Conservation (phyloP, 2,888 invertebrate species). For the Caradrina kadenii region DNA sequence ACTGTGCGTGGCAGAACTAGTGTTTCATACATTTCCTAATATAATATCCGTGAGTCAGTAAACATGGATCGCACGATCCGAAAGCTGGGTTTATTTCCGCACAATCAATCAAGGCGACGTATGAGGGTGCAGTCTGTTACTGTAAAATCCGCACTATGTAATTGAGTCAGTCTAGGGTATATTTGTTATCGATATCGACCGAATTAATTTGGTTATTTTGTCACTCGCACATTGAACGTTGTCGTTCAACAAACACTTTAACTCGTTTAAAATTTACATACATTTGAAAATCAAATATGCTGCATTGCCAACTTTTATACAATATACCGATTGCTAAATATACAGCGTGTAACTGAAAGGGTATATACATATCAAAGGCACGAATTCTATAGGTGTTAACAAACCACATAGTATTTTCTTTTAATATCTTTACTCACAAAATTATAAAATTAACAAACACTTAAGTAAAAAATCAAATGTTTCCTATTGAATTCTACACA, state of each 20-base stretch:
- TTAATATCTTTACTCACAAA: too few species aligned
- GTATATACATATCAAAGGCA: too few species aligned
- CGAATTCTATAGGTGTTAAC: too few species aligned
- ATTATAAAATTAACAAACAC: too few species aligned
- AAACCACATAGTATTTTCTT: too few species aligned
- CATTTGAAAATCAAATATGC: slow-evolving; percentile 81
- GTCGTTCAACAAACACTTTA: slow-evolving; percentile 79
- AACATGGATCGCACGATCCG: slow-evolving; percentile 65
- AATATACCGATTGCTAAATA: slow-evolving; percentile 70
- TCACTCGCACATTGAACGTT: slow-evolving; percentile 74
- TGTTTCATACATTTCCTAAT: slow-evolving; percentile 52
- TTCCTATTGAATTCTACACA: too few species aligned
- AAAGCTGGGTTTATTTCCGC: slow-evolving; percentile 83
- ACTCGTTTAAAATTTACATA: slow-evolving; percentile 83
- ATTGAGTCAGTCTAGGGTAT: slow-evolving; percentile 76
- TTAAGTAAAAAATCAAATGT: too few species aligned
- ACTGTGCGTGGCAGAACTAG: slow-evolving; percentile 44
- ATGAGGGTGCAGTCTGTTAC: slow-evolving; percentile 80
- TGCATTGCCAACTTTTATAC: slow-evolving; percentile 81
- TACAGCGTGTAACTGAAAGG: too few species aligned
- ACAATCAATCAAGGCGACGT: slow-evolving; percentile 85
- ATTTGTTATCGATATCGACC: slow-evolving; percentile 73
- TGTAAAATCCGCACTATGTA: slow-evolving; percentile 76
- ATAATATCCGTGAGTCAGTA: slow-evolving; percentile 63
- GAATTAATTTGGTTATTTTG: slow-evolving; percentile 74